These are phyloP conservation scores for Diabrotica undecimpunctata DNA, from an alignment of 1,140 invertebrate genomes.

Conservation along the genomic window DNA sequence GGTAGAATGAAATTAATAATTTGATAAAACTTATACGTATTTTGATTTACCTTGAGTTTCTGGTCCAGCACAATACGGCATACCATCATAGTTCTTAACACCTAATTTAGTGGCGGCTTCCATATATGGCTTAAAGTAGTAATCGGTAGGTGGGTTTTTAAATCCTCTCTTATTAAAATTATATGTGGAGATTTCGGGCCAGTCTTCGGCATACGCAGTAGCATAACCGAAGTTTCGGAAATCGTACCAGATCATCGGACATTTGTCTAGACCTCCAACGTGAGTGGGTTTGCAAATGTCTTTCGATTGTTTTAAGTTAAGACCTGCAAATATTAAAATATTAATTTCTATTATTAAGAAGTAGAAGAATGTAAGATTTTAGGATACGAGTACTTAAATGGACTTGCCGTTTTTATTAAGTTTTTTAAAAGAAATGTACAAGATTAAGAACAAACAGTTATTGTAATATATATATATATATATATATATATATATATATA, in stretches of 20 bases:
- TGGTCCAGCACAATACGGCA: constrained; percentile 56
- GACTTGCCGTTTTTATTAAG: no score
- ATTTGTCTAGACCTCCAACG: constrained; percentile 52
- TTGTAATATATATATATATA: no score
- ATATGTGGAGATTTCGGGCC: constrained; percentile 57
- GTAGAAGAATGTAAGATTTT: no score
- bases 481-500: no score
- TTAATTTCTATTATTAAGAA: constrained; percentile 77
- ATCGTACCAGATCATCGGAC: constrained; percentile 62
- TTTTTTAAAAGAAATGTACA: no score
- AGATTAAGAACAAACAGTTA: no score
- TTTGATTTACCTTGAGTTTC: constrained; percentile 32
- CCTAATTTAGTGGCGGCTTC: constrained; percentile 51
- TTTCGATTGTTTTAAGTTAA: constrained; percentile 50
- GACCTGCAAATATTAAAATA: constrained; percentile 64
- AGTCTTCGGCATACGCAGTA: constrained; percentile 66
- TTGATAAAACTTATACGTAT: no score
- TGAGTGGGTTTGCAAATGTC: constrained; percentile 52
- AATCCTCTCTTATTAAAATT: constrained; percentile 66
- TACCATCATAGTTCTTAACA: constrained; percentile 48
- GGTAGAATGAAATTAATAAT: no score
- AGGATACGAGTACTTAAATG: no score
- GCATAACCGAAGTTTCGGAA: constrained; percentile 58
- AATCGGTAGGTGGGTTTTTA: constrained; percentile 66
- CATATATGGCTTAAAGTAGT: constrained; percentile 69